Base-by-base conservation (phyloP, 2,797 vertebrate genomes). In the Hozukius guyotensis region DNA sequence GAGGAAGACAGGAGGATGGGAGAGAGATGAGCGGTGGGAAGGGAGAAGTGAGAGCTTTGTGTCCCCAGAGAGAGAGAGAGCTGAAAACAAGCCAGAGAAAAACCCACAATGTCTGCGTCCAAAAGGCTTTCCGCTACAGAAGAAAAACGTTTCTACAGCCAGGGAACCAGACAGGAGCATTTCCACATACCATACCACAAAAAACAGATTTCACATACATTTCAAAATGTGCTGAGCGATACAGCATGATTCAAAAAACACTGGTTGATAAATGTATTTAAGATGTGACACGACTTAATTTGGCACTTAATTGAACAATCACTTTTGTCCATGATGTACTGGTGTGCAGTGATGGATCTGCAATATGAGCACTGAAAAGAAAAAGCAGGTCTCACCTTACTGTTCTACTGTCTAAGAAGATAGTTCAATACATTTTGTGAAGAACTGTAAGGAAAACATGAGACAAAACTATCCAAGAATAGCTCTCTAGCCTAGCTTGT, bases 1-100 rank as follows among this genome's bases (percentile, higher is more conserved):
- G 83, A 90, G 74, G 85, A 93, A 82, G 85, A 83, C 84, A 86
- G 88, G 60, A 77, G 62, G 69, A 66, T 4, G 42, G 72, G 55
- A 24, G 36, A 68, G 62, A 70, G 75, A 83, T 25, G 63, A 75
- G 62, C 42, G 69, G 49, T 57, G 38, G 67, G 71, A 68, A 14
- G 16, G 67, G 64, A 84, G 72, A 70, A 65, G 49, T 69, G 59
- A 78, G 60, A 78, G 72, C 22, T 80, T 32, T 46, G 56, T 75
- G 66, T 75, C 74, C 67, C 56, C n/a, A 53, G 27, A 89, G 70
- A 81, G 22, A 52, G 24, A 88, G 70, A 25, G 57, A 81, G 65
- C 52, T 80, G 59, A 81, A 83, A 78, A 78, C 49, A 22, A 68
- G 77, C 82, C 75, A 80, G 72, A 84, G 70, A 81, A 56, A 84